phyloP scores from a whole-genome alignment of 1,140 invertebrate species.

The Drosophila subobscura region DNA sequence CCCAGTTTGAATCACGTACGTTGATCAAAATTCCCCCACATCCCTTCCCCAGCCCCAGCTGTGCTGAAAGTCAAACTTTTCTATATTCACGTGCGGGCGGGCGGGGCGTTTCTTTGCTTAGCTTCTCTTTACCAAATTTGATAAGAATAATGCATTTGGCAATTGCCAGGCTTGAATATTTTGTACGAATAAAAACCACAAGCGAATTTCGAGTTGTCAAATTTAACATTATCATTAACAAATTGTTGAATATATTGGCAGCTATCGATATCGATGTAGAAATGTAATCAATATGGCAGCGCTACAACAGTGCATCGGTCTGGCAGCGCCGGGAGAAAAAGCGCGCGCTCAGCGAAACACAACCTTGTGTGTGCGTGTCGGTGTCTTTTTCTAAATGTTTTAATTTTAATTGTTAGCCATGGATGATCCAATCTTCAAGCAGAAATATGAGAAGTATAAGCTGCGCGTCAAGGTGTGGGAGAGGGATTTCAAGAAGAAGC shows the following conservation, averaged over 20 bases:
- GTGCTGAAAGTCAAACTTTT: too few relatives aligned
- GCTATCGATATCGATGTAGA: too few relatives aligned
- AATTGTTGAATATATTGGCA: background rate
- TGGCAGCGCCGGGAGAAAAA: conserved; percentile 14
- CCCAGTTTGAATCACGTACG: conserved; percentile 1
- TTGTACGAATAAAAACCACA: conserved; percentile 44
- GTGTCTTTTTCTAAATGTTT: conserved; percentile 23
- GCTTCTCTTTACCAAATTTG: too few relatives aligned
- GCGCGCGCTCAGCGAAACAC: conserved; percentile 26
- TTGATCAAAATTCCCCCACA: too few relatives aligned
- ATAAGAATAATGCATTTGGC: conserved; percentile 50
- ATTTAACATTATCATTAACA: background rate
- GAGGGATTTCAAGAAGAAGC: conserved; percentile 88
- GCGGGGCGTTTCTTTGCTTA: too few relatives aligned
- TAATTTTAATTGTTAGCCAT: conserved; percentile 39
- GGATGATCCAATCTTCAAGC: conserved; percentile 76
- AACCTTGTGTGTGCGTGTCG: too few relatives aligned
- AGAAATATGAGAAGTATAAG: conserved; percentile 87
- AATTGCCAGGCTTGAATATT: conserved; percentile 51
- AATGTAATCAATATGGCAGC: conserved; percentile 9
- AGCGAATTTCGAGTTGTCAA: conserved; percentile 2
- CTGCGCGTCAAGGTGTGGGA: conserved; percentile 91
- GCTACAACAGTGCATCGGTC: background rate
- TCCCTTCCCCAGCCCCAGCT: too few relatives aligned
- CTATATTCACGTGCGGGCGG: too few relatives aligned